Percentiles rank a stretch among this genome's conserved stretches.
Conservation (phyloP, 2,888 invertebrate genomes). For the Acrobasis suavella region DNA sequence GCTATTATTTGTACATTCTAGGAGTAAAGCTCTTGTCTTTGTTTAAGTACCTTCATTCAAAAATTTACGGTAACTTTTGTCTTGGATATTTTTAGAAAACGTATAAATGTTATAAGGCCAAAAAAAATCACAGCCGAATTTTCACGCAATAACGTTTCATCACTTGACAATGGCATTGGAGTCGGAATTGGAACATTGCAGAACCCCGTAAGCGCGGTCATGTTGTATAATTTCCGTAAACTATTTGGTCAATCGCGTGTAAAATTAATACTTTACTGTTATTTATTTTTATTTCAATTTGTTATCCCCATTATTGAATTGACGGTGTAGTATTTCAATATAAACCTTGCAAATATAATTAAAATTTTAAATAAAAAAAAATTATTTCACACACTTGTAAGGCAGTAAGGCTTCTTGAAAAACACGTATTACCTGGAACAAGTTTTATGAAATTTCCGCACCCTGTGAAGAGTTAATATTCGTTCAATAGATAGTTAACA, state of each 20-base stretch:
- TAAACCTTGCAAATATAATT: no score
- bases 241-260: constrained; percentile 35
- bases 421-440: no score
- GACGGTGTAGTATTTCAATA: no score
- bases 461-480: no score
- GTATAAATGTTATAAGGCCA: constrained; percentile 11
- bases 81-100: constrained; percentile 14
- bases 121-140: constrained; percentile 18
- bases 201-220: constrained; percentile 35
- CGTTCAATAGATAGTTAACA: no score
- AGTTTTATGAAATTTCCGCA: no score
- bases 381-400: no score
- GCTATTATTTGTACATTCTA: no score
- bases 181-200: constrained; percentile 39
- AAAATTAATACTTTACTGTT: constrained; percentile 16
- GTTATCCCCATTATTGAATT: not conserved
- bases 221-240: constrained; percentile 39
- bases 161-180: constrained; percentile 49
- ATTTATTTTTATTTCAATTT: not conserved
- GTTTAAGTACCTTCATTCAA: no score
- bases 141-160: constrained; percentile 34
- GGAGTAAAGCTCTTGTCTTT: no score
- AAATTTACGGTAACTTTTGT: not conserved
- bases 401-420: no score
- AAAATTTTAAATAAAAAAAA: no score